Evolutionary conservation across 1,140 invertebrate species (phyloP).

Genomic region (Eumaeus atala): DNA sequence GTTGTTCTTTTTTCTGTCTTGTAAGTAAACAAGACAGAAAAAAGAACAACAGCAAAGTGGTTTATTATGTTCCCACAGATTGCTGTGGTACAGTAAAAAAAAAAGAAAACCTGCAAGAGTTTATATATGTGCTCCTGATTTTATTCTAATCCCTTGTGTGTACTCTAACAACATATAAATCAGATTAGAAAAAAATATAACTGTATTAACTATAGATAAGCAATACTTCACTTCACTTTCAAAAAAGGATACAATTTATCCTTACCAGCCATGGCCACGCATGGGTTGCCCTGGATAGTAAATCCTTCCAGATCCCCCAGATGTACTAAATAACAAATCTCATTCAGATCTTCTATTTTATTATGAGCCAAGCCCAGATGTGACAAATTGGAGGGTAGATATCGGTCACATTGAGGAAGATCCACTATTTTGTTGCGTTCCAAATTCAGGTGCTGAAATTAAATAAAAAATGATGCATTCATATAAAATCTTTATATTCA

Average conservation of each 20-base stretch:
- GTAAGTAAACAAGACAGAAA: no score
- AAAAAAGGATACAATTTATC: constrained; percentile 80
- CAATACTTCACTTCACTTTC: neutral
- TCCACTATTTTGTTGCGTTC: constrained; percentile 91
- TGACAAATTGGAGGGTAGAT: constrained; percentile 83
- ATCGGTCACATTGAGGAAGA: constrained; percentile 86
- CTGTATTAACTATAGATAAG: no score
- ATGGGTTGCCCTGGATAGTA: constrained; percentile 90
- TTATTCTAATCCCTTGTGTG: no score
- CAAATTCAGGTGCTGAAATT: constrained; percentile 85
- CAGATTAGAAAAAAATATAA: no score
- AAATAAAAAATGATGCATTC: neutral
- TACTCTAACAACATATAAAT: no score
- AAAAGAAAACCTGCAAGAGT: no score
- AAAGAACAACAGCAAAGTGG: no score
- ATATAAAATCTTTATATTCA: neutral
- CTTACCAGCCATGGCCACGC: constrained; percentile 80
- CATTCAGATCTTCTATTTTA: constrained; percentile 89
- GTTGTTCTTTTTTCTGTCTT: no score
- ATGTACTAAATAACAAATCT: constrained; percentile 87
- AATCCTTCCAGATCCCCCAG: constrained; percentile 85
- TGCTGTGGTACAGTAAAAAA: no score
- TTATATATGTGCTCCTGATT: no score
- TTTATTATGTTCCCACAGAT: no score
- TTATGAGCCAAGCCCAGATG: constrained; percentile 90